Evolutionary conservation across 1,140 invertebrate species (phyloP), one percentile per base, ranked within the genome.

Genomic region (Matsumurasca onukii): DNA sequence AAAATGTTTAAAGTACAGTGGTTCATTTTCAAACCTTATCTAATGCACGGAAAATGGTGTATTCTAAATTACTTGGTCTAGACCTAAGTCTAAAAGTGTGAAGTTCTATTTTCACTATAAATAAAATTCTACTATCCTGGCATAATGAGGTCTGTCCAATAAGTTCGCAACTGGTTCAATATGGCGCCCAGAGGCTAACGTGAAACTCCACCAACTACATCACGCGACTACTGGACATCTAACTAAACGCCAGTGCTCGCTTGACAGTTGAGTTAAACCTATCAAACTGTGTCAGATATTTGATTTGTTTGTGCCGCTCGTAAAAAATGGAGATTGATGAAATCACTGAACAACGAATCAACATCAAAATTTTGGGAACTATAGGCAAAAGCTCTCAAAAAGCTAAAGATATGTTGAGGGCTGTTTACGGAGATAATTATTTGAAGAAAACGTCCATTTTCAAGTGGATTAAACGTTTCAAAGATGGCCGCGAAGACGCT

Each of bases 391-490:
- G 34, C 17, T 5, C 5, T 39, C 34, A 39, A 39, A 17, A 39
- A 39, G 17, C 17, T 39, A 39, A 5, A 9, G 34, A 39, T 9
- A 52, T 52, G 9, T 52, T 52, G 49, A 52, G 3, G 20, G 49
- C 49, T 52, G 49, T 52, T 52, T 52, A 52, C 13, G 20, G 49
- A 15, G 49, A 52, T 52, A 52, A 52, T 52, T 13, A 12, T 52
- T 22, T 20, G 49, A 52, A 52, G 49, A 52, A 52, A 52, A 52
- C 49, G 22, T 52, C 12, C 20, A 20, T 52, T 12, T 52, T 52
- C 49, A 52, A 52, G 49, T 52, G 49, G 49, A 52, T 52, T 52
- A 52, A 52, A 22, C 49, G 49, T 24, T 52, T 52, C 22, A 13
- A 52, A 52, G 49, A 52, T n/a, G 12, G 49, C 49, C 39, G 39